Evolutionary conservation across 2,113 vertebrate genomes (phyloP).

Genomic region (Indicator maculatus): DNA sequence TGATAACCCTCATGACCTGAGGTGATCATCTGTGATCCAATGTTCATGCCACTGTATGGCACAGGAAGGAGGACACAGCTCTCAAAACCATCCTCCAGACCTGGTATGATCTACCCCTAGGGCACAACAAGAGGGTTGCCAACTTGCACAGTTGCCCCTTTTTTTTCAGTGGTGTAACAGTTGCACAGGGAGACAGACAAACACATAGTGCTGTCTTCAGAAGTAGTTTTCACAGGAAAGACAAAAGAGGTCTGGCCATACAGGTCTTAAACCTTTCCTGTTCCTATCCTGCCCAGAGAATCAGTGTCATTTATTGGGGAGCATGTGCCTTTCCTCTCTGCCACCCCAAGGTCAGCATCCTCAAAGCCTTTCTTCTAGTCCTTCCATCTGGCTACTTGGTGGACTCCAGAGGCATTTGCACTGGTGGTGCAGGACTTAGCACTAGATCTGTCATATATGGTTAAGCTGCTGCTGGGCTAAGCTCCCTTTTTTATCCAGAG

Average conservation of each 20-base stretch:
- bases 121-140: neutral
- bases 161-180: neutral
- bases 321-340: neutral
- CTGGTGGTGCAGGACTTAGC: slow-evolving; percentile 47
- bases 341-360: neutral
- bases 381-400: slow-evolving; percentile 32
- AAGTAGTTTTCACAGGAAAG: neutral
- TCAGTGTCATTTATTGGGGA: neutral
- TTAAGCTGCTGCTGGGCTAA: slow-evolving; percentile 55
- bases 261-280: neutral
- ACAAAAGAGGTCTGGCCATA: neutral
- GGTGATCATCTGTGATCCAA: neutral
- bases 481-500: slow-evolving; percentile 55
- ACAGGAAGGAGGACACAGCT: neutral
- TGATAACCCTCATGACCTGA: neutral
- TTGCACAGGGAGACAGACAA: neutral
- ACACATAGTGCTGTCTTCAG: neutral
- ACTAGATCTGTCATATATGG: slow-evolving; percentile 57
- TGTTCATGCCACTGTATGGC: neutral
- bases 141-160: neutral
- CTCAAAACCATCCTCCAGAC: neutral
- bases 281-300: neutral
- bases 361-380: slow-evolving; percentile 20
- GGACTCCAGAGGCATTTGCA: slow-evolving; percentile 54
- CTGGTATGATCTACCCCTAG: neutral